phyloP scores from a whole-genome alignment of 2,797 vertebrate species.

The Phalanger gymnotis region DNA sequence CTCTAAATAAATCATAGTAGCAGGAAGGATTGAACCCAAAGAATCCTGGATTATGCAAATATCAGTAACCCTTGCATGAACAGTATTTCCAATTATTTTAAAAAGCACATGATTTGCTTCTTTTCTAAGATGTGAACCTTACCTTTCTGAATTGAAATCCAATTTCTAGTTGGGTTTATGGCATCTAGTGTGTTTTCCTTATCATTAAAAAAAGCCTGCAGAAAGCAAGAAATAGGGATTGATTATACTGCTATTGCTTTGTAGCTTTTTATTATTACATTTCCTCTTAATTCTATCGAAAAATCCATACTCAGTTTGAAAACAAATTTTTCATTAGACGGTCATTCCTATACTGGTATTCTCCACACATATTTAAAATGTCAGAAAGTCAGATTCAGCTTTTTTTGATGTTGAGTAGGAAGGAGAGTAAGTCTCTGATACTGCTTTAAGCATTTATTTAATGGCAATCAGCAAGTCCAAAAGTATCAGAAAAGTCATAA shows the following conservation, averaged over 20 bases:
- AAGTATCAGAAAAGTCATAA: neutral
- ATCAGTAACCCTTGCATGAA: neutral
- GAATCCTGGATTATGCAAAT: neutral
- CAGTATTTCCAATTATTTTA: constrained; percentile 39
- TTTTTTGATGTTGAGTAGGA: constrained; percentile 31
- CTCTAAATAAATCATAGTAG: neutral
- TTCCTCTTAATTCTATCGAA: constrained; percentile 65
- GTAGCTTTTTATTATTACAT: constrained; percentile 50
- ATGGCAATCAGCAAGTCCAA: constrained; percentile 34
- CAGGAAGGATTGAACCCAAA: neutral
- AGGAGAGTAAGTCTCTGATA: neutral
- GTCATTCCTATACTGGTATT: constrained; percentile 42
- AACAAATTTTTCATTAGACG: constrained; percentile 61
- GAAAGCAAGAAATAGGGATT: constrained; percentile 41
- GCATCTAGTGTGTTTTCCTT: constrained; percentile 29
- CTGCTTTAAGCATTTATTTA: constrained; percentile 9
- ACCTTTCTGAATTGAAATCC: constrained; percentile 48
- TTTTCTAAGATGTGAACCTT: neutral
- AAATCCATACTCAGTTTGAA: constrained; percentile 57
- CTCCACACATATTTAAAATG: constrained; percentile 27
- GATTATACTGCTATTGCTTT: constrained; percentile 67
- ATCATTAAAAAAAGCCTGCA: neutral
- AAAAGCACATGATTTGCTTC: constrained; percentile 36
- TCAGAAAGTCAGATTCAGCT: neutral
- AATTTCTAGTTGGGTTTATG: constrained; percentile 29